Conservation (phyloP, 2,113 vertebrate genomes). For the Isurus oxyrinchus region DNA sequence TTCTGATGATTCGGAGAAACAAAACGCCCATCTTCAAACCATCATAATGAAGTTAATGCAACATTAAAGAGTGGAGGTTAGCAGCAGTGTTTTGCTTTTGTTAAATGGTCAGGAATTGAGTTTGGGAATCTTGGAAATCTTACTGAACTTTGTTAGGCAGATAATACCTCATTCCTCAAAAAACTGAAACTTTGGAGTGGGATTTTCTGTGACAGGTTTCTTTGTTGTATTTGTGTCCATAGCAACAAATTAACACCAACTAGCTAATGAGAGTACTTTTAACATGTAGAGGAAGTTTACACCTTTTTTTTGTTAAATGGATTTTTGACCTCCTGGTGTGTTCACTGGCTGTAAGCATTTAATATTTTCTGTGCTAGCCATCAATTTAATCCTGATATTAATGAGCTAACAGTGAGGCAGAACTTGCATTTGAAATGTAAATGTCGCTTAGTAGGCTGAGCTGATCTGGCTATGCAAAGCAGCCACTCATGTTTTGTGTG, state of each 20-base stretch:
- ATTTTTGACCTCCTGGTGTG: slow-evolving; percentile 32
- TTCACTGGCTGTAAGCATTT: slow-evolving; percentile 21
- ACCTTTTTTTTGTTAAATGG: slow-evolving; percentile 7
- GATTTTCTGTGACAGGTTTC: background rate
- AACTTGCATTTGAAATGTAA: slow-evolving; percentile 28
- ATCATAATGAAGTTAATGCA: no score
- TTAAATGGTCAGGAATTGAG: no score
- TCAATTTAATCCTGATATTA: slow-evolving; percentile 30
- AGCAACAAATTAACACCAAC: slow-evolving; percentile 13
- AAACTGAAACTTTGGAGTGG: background rate
- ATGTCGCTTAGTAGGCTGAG: slow-evolving; percentile 16
- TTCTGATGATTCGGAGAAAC: background rate
- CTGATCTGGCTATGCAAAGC: background rate
- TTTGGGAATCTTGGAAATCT: background rate
- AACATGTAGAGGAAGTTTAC: background rate
- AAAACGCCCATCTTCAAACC: background rate
- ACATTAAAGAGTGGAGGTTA: no score
- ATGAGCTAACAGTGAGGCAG: slow-evolving; percentile 27
- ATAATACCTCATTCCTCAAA: background rate
- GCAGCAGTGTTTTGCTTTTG: no score
- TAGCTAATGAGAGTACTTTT: slow-evolving; percentile 1
- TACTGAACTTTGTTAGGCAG: background rate
- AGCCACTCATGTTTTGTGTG: background rate
- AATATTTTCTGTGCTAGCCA: slow-evolving; percentile 27
- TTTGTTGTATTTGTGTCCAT: background rate